Evolutionary conservation across 2,797 vertebrate species (phyloP).

Genomic region (Gymnocypris eckloni): DNA sequence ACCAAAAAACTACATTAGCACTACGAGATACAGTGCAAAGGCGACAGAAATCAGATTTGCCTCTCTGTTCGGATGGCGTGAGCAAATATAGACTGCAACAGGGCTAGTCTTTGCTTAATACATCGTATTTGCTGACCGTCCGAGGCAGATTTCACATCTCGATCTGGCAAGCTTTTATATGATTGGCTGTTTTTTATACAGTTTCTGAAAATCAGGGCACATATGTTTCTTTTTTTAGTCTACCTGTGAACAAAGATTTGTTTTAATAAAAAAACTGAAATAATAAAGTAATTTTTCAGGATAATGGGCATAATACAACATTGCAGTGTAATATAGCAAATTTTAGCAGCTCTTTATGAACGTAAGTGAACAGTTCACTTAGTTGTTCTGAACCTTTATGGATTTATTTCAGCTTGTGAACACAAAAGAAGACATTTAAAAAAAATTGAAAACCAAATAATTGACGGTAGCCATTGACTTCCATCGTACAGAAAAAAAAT

Average conservation of each 20-base stretch:
- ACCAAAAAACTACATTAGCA: constrained; percentile 30
- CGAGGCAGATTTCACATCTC: background rate
- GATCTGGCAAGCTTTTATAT: background rate
- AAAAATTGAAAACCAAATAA: background rate
- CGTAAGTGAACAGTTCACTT: no score
- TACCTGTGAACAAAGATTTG: background rate
- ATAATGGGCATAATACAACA: background rate
- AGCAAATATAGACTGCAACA: constrained; percentile 8
- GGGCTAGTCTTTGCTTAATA: background rate
- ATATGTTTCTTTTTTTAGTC: background rate
- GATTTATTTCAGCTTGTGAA: background rate
- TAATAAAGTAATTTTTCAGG: background rate
- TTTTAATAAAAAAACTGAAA: background rate
- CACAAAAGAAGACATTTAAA: background rate
- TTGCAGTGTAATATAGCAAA: background rate
- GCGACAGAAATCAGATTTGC: constrained; percentile 17
- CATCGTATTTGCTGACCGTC: background rate
- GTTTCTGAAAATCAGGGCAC: background rate
- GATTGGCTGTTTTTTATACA: background rate
- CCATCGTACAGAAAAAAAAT: background rate
- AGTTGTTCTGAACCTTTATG: no score
- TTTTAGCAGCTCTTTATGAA: background rate
- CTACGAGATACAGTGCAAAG: background rate
- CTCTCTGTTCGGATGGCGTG: background rate
- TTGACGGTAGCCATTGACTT: background rate